Evolutionary conservation across 2,113 vertebrate species (phyloP), one percentile per base, ranked within the genome.

Genomic region (Pseudonaja textilis): DNA sequence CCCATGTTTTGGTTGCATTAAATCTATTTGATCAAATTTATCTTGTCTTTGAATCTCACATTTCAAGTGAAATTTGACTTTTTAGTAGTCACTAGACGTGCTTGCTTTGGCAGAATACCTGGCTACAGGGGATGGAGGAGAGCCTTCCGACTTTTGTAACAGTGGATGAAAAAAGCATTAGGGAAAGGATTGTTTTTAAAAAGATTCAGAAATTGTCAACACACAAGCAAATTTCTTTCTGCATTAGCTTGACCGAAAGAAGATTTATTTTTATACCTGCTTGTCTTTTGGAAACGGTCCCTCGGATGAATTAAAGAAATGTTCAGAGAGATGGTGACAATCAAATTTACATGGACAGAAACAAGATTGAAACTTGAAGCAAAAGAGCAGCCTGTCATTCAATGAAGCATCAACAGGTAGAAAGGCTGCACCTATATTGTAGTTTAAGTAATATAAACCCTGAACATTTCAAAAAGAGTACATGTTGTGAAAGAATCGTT

Each of bases 401-500:
- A 59, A 39, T 91, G 91, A 93, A 90, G 85, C 92, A 90, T 95
- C 94, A 93, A 23, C 16, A 42, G 20, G 20, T n/a, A 22, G 16
- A 89, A 91, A 85, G 93, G 93, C 29, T 55, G 95, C 0, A 0
- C 59, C 90, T 89, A 90, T 52, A 94, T 89, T 29, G n/a, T 10
- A 90, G 85, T 86, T 69, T 90, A 93, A 91, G 57, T 59, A 95
- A 91, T 55, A 95, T 23, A 85, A 95, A 93, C 64, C 88, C 95
- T 95, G 94, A 93, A n/a, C 1, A 95, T 91, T 95, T 93, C 94
- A 96, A 89, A 93, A 89, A 93, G 95, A 93, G 95, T 95, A 96
- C 95, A 94, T 96, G 93, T 52, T 91, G 94, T 92, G 93, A 93
- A 95, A 97, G 93, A 90, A 90, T 92, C 90, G 55, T 96, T 96